These are phyloP conservation scores for Conus canariensis DNA, from an alignment of 2,888 invertebrate genomes.

Conservation along the genomic window DNA sequence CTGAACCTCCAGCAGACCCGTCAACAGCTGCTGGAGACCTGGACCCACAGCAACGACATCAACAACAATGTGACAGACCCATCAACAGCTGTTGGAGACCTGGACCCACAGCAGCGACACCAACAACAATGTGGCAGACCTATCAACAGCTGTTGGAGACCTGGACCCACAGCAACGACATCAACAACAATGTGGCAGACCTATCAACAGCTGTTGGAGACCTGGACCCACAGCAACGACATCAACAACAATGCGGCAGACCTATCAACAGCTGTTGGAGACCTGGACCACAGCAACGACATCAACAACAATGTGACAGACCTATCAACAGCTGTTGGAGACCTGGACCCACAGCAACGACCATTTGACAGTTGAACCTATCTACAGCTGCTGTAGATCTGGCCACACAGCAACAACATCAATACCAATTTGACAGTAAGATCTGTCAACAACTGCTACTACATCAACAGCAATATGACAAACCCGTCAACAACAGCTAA, in stretches of 20 bases:
- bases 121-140: neutral
- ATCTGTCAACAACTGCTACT: constrained; percentile 56
- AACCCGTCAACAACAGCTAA: constrained; percentile 54
- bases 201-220: constrained; percentile 60
- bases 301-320: neutral
- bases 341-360: constrained; percentile 50
- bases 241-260: neutral
- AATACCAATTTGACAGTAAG: constrained; percentile 41
- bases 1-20: constrained; percentile 62
- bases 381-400: too few species aligned
- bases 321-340: constrained; percentile 60
- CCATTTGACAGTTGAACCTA: constrained; percentile 50
- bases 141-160: constrained; percentile 61
- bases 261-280: constrained; percentile 60
- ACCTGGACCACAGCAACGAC: constrained; percentile 50
- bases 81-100: constrained; percentile 64
- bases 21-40: constrained; percentile 66
- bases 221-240: constrained; percentile 49
- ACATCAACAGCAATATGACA: constrained; percentile 43
- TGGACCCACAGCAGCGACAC: constrained; percentile 33
- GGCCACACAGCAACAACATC: too few species aligned
- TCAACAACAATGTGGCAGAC: neutral
- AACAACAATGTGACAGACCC: constrained; percentile 50
- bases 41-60: neutral
- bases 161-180: constrained; percentile 47